A percentile compares a stretch with the other conserved stretches of the same genome.
Conservation (phyloP, 2,113 vertebrate genomes). For the Aptenodytes forsteri region DNA sequence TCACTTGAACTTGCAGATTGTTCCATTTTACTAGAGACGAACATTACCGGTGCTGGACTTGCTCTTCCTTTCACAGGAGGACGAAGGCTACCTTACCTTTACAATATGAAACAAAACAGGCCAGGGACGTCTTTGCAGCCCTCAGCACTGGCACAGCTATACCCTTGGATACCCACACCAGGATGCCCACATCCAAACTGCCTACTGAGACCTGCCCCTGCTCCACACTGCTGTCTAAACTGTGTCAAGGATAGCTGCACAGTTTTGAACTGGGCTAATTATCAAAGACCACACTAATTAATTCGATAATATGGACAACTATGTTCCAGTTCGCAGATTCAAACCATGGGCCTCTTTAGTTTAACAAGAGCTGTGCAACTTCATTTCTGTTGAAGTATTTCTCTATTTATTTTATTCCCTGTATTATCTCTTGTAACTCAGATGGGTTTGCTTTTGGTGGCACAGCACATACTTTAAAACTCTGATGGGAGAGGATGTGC, state of each 20-base stretch:
- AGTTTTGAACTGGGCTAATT: background rate
- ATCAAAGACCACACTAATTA: background rate
- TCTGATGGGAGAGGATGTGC: background rate
- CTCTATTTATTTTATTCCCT: background rate
- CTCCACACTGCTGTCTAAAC: background rate
- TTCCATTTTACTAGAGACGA: background rate
- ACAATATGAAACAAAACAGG: background rate
- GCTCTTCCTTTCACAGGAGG: background rate
- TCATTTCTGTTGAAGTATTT: background rate
- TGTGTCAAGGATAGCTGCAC: background rate
- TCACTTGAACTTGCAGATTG: background rate
- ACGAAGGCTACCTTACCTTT: background rate
- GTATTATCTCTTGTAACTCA: background rate
- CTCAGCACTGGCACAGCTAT: background rate
- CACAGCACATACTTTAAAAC: background rate
- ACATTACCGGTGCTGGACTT: fast-evolving
- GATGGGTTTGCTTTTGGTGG: background rate
- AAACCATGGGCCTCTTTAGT: background rate
- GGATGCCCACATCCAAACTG: background rate
- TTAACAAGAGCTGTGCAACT: background rate
- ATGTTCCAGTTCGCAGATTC: background rate
- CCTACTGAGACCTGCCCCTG: background rate
- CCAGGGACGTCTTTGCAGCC: background rate
- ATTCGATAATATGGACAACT: background rate
- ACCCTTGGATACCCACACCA: background rate